These are phyloP conservation scores for Drosophila setifemur DNA, from an alignment of 1,140 invertebrate species.

Conservation along the genomic window DNA sequence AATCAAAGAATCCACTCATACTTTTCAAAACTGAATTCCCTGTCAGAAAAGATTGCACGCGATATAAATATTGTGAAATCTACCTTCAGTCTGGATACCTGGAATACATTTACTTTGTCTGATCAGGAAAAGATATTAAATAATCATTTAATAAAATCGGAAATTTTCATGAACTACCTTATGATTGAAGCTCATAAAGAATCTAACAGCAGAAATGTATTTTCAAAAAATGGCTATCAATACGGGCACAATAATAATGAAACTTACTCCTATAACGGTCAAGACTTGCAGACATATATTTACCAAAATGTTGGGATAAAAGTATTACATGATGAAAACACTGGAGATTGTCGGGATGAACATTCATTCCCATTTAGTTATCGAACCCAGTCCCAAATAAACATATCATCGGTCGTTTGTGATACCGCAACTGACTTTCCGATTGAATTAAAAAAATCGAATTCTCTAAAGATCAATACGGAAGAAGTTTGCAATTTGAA, in stretches of 20 bases:
- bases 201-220: background rate
- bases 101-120: slow-evolving; percentile 33
- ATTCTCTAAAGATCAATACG: background rate
- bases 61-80: slow-evolving; percentile 55
- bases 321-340: slow-evolving; percentile 61
- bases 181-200: background rate
- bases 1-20: slow-evolving; percentile 38
- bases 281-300: slow-evolving; percentile 46
- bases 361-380: slow-evolving; percentile 73
- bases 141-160: slow-evolving; percentile 56
- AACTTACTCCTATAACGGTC: slow-evolving; percentile 47
- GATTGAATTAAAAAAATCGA: background rate
- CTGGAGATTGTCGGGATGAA: slow-evolving; percentile 59
- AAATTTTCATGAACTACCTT: slow-evolving; percentile 49
- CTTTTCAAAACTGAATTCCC: slow-evolving; percentile 62
- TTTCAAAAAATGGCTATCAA: background rate
- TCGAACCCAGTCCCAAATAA: slow-evolving; percentile 72
- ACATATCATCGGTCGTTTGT: slow-evolving; percentile 36
- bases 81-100: slow-evolving; percentile 37
- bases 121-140: slow-evolving; percentile 63
- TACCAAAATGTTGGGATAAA: slow-evolving; percentile 54
- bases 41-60: slow-evolving; percentile 57
- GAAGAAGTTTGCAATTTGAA: background rate
- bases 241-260: slow-evolving; percentile 2
- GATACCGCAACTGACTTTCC: background rate